Conservation (phyloP, 2,888 invertebrate species). For the Mesoligia furuncula region DNA sequence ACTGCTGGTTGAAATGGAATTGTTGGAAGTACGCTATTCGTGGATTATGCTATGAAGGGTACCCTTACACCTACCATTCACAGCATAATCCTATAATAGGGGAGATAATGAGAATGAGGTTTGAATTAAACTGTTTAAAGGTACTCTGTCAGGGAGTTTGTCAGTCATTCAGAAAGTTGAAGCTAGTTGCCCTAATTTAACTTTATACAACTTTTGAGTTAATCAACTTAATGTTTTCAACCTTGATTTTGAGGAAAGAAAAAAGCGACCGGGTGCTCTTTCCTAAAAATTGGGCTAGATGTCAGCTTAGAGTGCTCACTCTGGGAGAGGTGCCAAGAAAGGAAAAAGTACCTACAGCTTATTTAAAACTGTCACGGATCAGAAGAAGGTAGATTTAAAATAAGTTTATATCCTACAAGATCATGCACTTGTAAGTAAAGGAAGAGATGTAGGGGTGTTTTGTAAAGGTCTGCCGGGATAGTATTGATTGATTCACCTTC, state of each 20-base stretch:
- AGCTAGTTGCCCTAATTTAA: not conserved
- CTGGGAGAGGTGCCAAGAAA: not conserved
- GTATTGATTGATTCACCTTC: not conserved
- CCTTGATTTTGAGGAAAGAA: not conserved
- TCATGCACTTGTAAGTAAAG: not conserved
- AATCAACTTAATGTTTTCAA: not conserved
- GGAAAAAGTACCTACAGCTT: not conserved
- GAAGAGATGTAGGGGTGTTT: not conserved
- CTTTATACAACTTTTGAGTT: not conserved
- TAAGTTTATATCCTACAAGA: not conserved
- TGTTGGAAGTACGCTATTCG: not conserved
- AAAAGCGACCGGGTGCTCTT: not conserved
- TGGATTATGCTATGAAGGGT: not conserved
- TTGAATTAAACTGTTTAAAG: not conserved
- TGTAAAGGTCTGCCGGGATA: not conserved
- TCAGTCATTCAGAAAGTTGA: not conserved
- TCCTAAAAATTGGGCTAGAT: not conserved
- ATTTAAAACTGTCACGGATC: not conserved
- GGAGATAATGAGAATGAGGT: not conserved
- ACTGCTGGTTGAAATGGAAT: not conserved
- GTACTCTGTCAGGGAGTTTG: not conserved
- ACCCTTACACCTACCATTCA: no score
- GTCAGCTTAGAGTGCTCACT: not conserved
- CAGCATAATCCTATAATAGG: not conserved
- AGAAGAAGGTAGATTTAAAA: not conserved